Base-by-base conservation (phyloP, 2,113 vertebrate species). In the Ascaphus truei region DNA sequence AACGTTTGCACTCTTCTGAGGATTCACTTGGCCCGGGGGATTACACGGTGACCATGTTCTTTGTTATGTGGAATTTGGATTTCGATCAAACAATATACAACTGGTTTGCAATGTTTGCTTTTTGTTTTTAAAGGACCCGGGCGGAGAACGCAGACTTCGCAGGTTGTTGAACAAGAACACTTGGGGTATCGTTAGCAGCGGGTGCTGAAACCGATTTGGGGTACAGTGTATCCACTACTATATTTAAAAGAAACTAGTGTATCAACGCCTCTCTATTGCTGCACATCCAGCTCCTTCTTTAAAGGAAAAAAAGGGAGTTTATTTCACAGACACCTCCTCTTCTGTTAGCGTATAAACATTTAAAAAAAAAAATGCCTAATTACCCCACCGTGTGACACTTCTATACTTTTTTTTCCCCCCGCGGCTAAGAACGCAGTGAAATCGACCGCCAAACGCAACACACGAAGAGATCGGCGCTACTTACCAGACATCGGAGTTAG, bases 401-500 rank as follows among this genome's bases (percentile, higher is more conserved):
- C n/a, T n/a, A n/a, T n/a, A n/a, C n/a, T n/a, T n/a, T n/a, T n/a
- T n/a, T n/a, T n/a, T n/a, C n/a, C n/a, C n/a, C n/a, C n/a, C n/a
- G n/a, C n/a, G n/a, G n/a, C n/a, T n/a, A n/a, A n/a, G n/a, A n/a
- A n/a, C n/a, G n/a, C n/a, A n/a, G n/a, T n/a, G n/a, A n/a, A n/a
- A n/a, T n/a, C n/a, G n/a, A n/a, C n/a, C n/a, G n/a, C n/a, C n/a
- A n/a, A n/a, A n/a, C n/a, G n/a, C n/a, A n/a, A n/a, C n/a, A n/a
- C n/a, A n/a, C n/a, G n/a, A 55, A 55, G 15, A 3, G 31, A 55
- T n/a, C 29, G 22, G n/a, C 15, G 13, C 12, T 48, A 74, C 76
- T 75, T 96, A 99, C 97, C 97, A 99, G 86, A 99, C 97, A 2
- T 98, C 96, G 3, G 97, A 98, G 80, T 98, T 93, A 0, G 95